A percentile compares a stretch with the other conserved stretches of the same genome.
Evolutionary conservation across 2,113 vertebrate genomes (phyloP).

Genomic region (Indicator maculatus): DNA sequence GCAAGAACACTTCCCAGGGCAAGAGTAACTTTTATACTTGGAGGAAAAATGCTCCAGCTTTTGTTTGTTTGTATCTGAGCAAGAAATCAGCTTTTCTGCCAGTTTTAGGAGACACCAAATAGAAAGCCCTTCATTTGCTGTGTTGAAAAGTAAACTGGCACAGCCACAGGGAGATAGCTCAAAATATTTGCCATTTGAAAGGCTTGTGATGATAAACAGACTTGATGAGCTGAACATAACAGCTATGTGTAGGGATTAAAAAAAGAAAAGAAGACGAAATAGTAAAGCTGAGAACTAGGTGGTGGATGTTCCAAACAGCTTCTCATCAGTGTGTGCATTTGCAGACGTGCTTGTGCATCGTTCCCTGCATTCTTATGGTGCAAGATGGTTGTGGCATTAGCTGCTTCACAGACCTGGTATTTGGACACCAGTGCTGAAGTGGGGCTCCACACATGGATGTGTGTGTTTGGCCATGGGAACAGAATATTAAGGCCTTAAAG

Average conservation of each 20-base stretch:
- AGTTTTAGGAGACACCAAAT: neutral
- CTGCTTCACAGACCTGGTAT: accelerated
- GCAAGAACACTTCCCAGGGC: neutral
- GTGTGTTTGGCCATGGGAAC: neutral
- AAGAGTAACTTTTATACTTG: neutral
- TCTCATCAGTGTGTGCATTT: neutral
- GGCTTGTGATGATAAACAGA: neutral
- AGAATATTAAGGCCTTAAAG: neutral
- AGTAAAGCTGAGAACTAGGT: neutral
- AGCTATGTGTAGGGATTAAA: neutral
- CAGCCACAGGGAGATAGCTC: neutral
- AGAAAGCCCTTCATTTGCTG: neutral
- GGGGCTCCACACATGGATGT: accelerated
- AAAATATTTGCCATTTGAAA: constrained; percentile 23
- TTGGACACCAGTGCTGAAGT: neutral
- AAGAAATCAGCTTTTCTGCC: neutral
- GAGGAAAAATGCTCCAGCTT: neutral
- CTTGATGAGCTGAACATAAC: neutral
- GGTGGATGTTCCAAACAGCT: neutral
- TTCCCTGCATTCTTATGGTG: neutral
- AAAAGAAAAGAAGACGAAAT: neutral
- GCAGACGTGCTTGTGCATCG: accelerated
- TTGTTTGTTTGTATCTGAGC: neutral
- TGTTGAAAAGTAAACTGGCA: constrained; percentile 2
- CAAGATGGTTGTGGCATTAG: neutral